These are phyloP conservation scores for Chloroceryle inda DNA, from an alignment of 2,797 vertebrate species.

Conservation along the genomic window DNA sequence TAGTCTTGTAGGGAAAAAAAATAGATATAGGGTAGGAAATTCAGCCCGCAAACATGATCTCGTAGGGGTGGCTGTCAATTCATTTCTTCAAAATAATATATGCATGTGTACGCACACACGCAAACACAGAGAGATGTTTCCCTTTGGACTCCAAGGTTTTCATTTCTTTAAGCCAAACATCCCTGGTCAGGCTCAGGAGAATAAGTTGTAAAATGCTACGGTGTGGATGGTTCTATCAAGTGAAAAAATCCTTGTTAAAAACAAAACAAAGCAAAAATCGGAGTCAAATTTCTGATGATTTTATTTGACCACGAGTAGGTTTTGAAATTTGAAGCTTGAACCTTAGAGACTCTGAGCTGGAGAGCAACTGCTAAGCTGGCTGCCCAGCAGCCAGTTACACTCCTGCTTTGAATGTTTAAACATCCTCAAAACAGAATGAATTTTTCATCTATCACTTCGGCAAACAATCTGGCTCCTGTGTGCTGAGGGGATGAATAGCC, in stretches of 20 bases:
- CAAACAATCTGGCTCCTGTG: slow-evolving; percentile 70
- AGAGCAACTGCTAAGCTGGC: not conserved
- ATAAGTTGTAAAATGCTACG: not conserved
- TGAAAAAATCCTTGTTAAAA: not conserved
- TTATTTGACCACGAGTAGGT: not conserved
- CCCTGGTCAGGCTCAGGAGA: not conserved
- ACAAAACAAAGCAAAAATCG: not conserved
- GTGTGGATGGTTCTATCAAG: not conserved
- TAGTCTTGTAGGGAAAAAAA: not conserved
- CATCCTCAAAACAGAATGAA: slow-evolving; percentile 64
- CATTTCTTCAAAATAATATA: slow-evolving; percentile 19
- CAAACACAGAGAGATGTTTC: not conserved
- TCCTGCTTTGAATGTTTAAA: slow-evolving; percentile 69
- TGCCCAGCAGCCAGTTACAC: slow-evolving; percentile 40
- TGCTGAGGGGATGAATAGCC: slow-evolving; percentile 60
- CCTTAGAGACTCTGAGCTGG: not conserved
- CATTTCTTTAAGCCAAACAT: not conserved
- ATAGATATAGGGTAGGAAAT: not conserved
- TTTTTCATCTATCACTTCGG: slow-evolving; percentile 71
- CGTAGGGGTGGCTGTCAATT: not conserved
- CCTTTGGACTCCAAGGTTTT: slow-evolving; percentile 27
- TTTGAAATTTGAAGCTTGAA: not conserved
- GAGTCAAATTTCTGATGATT: not conserved
- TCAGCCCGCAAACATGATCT: not conserved
- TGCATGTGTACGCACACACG: not conserved